Evolutionary conservation across 23 tunicate species (phyloP).

Genomic region (Diplosoma virens): DNA sequence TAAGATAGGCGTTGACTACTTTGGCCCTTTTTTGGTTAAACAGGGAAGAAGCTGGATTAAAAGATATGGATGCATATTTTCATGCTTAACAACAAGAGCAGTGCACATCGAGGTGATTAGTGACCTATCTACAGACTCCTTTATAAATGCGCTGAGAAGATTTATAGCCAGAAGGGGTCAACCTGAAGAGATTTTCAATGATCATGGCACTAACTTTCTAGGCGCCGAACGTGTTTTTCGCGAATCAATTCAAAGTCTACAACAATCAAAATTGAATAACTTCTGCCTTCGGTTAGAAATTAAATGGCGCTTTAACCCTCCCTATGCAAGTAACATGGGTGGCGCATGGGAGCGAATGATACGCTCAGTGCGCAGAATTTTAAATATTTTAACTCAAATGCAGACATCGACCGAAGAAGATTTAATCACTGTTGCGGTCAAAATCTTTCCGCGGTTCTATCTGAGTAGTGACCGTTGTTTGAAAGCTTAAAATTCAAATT

Average conservation of each 20-base stretch:
- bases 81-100: conserved; percentile 31
- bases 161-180: conserved; percentile 41
- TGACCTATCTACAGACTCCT: background rate
- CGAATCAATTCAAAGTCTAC: conserved; percentile 4
- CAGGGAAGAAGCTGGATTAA: conserved; percentile 39
- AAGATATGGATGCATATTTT: conserved; percentile 34
- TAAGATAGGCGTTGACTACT: conserved; percentile 33
- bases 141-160: conserved; percentile 47
- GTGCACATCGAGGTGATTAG: conserved; percentile 1
- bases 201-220: conserved; percentile 57
- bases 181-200: conserved; percentile 14
- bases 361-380: conserved; percentile 40
- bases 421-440: too few relatives aligned
- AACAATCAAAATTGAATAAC: conserved; percentile 24
- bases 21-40: conserved; percentile 28
- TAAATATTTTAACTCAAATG: too few relatives aligned
- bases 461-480: too few relatives aligned
- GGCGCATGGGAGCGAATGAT: conserved; percentile 55
- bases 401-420: too few relatives aligned
- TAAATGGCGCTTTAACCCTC: conserved; percentile 32
- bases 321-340: conserved; percentile 36
- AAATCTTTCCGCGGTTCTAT: too few relatives aligned
- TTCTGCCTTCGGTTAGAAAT: conserved; percentile 1
- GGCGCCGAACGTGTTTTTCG: conserved; percentile 39
- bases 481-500: too few relatives aligned